Conservation (phyloP, 1,140 invertebrate genomes). For the Heterodera schachtii region DNA sequence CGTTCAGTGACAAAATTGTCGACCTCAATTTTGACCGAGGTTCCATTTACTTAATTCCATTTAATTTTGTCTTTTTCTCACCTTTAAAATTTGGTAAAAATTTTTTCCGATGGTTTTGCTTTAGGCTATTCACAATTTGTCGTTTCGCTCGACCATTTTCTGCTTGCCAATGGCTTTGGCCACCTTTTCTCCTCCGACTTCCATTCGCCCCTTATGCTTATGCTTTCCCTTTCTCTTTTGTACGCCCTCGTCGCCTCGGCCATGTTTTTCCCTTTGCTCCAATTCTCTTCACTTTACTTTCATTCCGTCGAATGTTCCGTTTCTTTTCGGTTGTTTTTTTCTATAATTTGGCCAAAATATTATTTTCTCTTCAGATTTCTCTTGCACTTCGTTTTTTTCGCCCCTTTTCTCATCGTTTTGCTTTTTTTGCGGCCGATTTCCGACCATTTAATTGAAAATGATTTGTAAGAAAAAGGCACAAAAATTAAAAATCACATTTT, state of each 20-base stretch:
- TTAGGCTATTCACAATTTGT: slow-evolving; percentile 25
- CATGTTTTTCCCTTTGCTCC: slow-evolving; percentile 41
- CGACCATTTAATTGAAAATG: slow-evolving; percentile 24
- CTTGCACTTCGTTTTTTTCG: slow-evolving; percentile 35
- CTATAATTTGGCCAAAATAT: slow-evolving; percentile 55
- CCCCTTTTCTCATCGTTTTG: slow-evolving; percentile 28
- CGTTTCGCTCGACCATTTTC: slow-evolving; percentile 13
- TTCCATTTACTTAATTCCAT: slow-evolving; percentile 5
- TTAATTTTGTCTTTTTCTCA: neutral
- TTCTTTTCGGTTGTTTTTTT: slow-evolving; percentile 63
- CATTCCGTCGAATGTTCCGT: slow-evolving; percentile 22
- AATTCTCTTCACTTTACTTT: slow-evolving; percentile 42
- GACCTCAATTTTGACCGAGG: slow-evolving; percentile 25
- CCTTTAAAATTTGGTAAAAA: no score
- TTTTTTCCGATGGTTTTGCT: neutral
- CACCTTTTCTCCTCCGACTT: slow-evolving; percentile 8
- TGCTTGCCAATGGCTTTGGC: slow-evolving; percentile 13
- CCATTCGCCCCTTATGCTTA: slow-evolving; percentile 19
- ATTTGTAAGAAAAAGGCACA: neutral
- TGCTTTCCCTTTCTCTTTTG: slow-evolving; percentile 26
- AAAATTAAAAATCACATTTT: neutral
- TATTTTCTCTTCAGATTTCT: slow-evolving; percentile 18
- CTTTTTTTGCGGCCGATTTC: slow-evolving; percentile 21
- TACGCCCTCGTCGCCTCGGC: slow-evolving; percentile 35
- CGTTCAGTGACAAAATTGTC: slow-evolving; percentile 33